Evolutionary conservation across 2,797 vertebrate genomes (phyloP).

Genomic region (Borostomias antarcticus): DNA sequence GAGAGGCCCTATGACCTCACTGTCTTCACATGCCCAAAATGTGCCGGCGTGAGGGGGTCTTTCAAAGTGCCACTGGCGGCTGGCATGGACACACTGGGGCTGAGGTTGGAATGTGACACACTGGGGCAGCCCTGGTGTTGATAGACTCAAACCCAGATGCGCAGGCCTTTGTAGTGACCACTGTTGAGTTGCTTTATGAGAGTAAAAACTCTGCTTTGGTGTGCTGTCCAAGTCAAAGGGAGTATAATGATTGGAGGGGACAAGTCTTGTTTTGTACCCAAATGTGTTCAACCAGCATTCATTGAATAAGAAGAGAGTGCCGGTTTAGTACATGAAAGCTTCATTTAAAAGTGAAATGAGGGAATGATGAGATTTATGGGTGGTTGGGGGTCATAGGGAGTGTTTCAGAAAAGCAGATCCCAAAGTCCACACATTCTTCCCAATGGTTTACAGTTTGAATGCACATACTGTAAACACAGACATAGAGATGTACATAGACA

Average conservation of each 20-base stretch:
- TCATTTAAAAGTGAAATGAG: constrained; percentile 68
- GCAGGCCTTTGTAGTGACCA: constrained; percentile 1
- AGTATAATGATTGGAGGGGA: constrained; percentile 30
- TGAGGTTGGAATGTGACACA: constrained; percentile 26
- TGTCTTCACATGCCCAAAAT: constrained; percentile 30
- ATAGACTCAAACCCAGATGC: constrained; percentile 22
- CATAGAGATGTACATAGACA: constrained; percentile 28
- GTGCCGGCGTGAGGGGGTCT: background rate
- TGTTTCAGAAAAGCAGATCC: constrained; percentile 60
- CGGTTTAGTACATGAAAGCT: constrained; percentile 54
- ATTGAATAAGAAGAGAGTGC: constrained; percentile 49
- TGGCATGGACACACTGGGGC: constrained; percentile 19
- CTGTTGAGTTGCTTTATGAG: constrained; percentile 26
- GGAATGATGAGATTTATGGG: constrained; percentile 71
- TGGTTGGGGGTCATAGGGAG: constrained; percentile 59
- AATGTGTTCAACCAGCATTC: constrained; percentile 21
- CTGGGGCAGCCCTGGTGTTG: constrained; percentile 23
- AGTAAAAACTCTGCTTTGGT: background rate
- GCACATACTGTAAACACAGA: background rate
- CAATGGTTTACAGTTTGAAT: constrained; percentile 63
- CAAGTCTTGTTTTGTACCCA: constrained; percentile 2
- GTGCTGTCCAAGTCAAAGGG: constrained; percentile 24
- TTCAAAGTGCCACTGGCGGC: constrained; percentile 5
- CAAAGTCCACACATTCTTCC: constrained; percentile 54
- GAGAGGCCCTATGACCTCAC: constrained; percentile 32